Evolutionary conservation across 1,140 invertebrate species (phyloP), one percentile per base, ranked within the genome.

Genomic region (Drosophila pallidifrons): DNA sequence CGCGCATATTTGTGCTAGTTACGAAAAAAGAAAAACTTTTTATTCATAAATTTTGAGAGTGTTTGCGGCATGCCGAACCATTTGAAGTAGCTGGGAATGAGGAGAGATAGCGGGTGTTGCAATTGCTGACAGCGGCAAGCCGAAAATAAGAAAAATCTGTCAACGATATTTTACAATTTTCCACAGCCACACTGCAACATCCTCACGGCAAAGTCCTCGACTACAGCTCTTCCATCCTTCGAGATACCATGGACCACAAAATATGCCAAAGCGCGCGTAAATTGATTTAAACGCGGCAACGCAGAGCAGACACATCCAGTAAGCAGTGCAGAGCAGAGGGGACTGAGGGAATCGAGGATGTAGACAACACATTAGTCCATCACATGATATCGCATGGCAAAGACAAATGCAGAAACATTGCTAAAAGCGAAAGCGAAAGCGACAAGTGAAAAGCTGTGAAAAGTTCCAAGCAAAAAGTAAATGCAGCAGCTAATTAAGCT

Each of bases 201-300:
- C 58, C 13, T n/a, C 47, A 30, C 28, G 30, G 7, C 38, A 25
- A 25, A 25, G 41, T 6, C 43, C 4, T 8, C 8, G 1, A 13
- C 32, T 2, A 10, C 2, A 30, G 3, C 15, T 0, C 15, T 43
- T 32, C 10, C 64, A 60, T 55, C 6, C 47, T 58, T 68, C 67
- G 61, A 51, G 58, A 54, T 52, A 65, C 64, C 65, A 16, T n/a
- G 47, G 20, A 43, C 83, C 83, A 75, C 77, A 77, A 87, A 87
- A 88, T 87, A 88, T 83, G 83, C 77, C 82, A 88, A 87, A 82
- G 83, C 80, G 83, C 73, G 83, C 76, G 82, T 79, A 88, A 87
- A 87, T 87, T 87, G 82, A 87, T 87, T 87, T 87, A 87, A 87
- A 83, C 83, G 71, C 80, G 83, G 54, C 82, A 78, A 71, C 82